Base-by-base conservation (phyloP, 2,888 invertebrate genomes). In the Phyllotreta striolata region DNA sequence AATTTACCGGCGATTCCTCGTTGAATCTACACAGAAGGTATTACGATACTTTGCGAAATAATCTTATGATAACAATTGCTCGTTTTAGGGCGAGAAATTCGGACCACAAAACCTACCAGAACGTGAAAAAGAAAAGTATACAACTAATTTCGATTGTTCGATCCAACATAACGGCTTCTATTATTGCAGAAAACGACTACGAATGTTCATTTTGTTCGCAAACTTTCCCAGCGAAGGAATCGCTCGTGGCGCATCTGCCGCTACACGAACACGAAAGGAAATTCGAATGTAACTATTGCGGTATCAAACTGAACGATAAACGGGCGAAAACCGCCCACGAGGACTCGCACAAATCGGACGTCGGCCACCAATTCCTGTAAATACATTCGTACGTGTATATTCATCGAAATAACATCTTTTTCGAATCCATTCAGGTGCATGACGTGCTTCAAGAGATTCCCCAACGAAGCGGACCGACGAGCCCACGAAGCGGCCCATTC, bases 361-460 rank as follows among this genome's bases (percentile, higher is more conserved):
- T 49, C 14, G 14, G 54, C 12, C 24, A 34, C 43, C 39, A 54
- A 47, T 55, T 59, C 55, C 13, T 60, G 64, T 64, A 43, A 64
- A 59, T 54, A 55, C 6, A 54, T 46, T 43, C 7, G 24, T 35
- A 56, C 37, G 6, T 39, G 8, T 55, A 12, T 1, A 13, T 47
- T 14, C n/a, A 47, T 47, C 0, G 7, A 41, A 41, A 3, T n/a
- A n/a, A 41, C 6, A 3, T 1, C 1, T 41, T 3, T 10, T 34
- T 8, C 6, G 9, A 46, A 6, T n/a, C 14, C 49, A 39, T 58
- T 12, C 37, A 63, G 63, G 12, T 63, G 63, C 37, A 7, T 24
- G n/a, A 55, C 41, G 9, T 64, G 64, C 35, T 64, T 40, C 51
- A 55, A 59, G 12, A 59, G 24, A 41, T 60, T 55, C n/a, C 7